phyloP scores from a whole-genome alignment of 2,888 invertebrate genomes.

The Amphiduros pacificus region DNA sequence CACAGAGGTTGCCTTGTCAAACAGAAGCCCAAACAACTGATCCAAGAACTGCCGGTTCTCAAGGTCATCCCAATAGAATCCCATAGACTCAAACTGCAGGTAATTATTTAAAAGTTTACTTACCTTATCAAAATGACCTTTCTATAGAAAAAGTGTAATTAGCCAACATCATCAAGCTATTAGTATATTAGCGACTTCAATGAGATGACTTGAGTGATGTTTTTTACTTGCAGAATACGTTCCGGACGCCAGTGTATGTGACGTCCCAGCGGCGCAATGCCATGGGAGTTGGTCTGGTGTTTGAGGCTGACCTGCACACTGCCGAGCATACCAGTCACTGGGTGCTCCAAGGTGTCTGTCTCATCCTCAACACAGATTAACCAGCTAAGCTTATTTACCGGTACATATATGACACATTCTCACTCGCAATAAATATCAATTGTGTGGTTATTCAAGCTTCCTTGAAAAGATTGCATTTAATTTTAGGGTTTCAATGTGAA shows the following conservation, averaged over 20 bases:
- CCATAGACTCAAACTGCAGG: slow-evolving; percentile 80
- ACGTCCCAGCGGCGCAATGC: slow-evolving; percentile 85
- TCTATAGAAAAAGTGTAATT: background rate
- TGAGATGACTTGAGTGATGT: background rate
- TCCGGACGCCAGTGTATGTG: slow-evolving; percentile 85
- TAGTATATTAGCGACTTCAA: too few relatives aligned
- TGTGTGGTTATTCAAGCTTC: too few relatives aligned
- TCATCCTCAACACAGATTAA: slow-evolving; percentile 80
- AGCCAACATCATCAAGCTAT: background rate
- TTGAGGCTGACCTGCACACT: slow-evolving; percentile 84
- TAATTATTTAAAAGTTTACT: slow-evolving; percentile 48
- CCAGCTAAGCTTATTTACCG: too few relatives aligned
- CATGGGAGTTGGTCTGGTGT: slow-evolving; percentile 88
- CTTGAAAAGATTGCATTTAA: too few relatives aligned
- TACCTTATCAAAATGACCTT: background rate
- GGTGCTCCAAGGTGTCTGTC: slow-evolving; percentile 87
- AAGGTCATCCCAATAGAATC: slow-evolving; percentile 83
- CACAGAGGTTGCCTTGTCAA: slow-evolving; percentile 71
- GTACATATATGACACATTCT: too few relatives aligned
- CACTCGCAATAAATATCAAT: too few relatives aligned
- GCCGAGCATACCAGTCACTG: slow-evolving; percentile 83
- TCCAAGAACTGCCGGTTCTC: slow-evolving; percentile 83
- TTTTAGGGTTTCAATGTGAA: too few relatives aligned
- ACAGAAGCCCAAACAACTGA: slow-evolving; percentile 80
- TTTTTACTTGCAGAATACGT: slow-evolving; percentile 71